Base-by-base conservation (phyloP, 2,888 invertebrate species). In the Ornithoptera priamus region DNA sequence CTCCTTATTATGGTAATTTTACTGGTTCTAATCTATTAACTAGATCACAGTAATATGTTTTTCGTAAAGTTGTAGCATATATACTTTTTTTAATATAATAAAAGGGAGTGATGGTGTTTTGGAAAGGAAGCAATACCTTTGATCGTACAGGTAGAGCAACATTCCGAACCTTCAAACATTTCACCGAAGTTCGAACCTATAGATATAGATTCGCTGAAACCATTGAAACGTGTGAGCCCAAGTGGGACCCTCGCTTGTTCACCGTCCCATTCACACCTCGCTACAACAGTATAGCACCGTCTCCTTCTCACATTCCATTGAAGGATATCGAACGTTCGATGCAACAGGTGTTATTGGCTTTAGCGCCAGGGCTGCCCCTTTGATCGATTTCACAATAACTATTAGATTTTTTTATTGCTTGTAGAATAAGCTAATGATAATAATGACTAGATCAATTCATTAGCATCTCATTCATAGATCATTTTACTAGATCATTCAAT, bases 291-390 rank as follows among this genome's bases (percentile, higher is more conserved):
- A 78, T 84, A 74, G 22, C 70, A 64, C 72, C 71, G 50, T 86
- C 88, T 77, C 77, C 71, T 58, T 88, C 80, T 71, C 69, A 71
- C 83, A 80, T 85, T 80, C 89, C 92, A 91, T 91, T 89, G 91
- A 90, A 91, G 88, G 89, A 86, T 89, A 92, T 92, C 92, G 92
- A 92, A 91, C 87, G 87, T 89, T 92, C 85, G 82, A 82, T 82
- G 91, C 92, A 92, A 92, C 92, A 92, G 86, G 92, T 90, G 77
- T 81, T 89, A 92, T 92, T 86, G 92, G 87, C 80, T 89, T 85
- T 83, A 79, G 80, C 75, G 80, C 78, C 84, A 92, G 92, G 92
- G 92, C 76, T 92, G 90, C 7, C 80, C 75, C 73, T 79, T 78
- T 83, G 86, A 89, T 90, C 79, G 87, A 39, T 39, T 39, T 39